These are phyloP conservation scores for Lycopodina hypogea DNA, from an alignment of 37 sponge, comb jelly and placozoan species.

Conservation along the genomic window DNA sequence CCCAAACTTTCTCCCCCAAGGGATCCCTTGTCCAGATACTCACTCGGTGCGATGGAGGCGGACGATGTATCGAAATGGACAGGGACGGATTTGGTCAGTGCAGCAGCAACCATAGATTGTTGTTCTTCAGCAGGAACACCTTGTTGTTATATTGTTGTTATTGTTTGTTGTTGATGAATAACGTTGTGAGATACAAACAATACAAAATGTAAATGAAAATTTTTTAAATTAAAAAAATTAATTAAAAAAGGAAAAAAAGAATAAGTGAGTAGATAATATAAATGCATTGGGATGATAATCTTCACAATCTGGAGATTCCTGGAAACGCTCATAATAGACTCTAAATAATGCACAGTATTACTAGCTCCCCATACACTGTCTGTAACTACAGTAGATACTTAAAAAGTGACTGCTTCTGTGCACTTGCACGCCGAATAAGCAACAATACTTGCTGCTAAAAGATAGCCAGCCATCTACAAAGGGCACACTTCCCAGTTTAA, in stretches of 20 bases:
- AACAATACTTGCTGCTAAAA: no score
- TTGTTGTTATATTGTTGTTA: background rate
- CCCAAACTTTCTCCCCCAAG: constrained; percentile 49
- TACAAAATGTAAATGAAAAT: background rate
- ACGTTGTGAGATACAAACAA: background rate
- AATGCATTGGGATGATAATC: background rate
- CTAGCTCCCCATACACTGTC: no score
- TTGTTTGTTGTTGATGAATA: no score
- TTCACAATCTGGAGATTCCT: no score
- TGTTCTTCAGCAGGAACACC: background rate
- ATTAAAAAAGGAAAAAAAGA: background rate
- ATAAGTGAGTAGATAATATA: background rate
- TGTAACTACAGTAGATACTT: no score
- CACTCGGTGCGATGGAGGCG: background rate
- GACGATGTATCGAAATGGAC: background rate
- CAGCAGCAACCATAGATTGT: background rate
- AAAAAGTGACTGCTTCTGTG: no score
- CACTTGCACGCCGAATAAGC: no score
- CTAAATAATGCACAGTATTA: no score
- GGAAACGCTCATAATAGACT: no score
- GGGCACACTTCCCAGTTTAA: no score
- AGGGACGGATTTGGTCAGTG: no score
- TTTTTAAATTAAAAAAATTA: background rate
- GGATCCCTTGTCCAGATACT: background rate
- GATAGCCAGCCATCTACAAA: no score